These are phyloP conservation scores for Ormyrus labotus DNA, from an alignment of 2,888 invertebrate genomes.

Conservation along the genomic window DNA sequence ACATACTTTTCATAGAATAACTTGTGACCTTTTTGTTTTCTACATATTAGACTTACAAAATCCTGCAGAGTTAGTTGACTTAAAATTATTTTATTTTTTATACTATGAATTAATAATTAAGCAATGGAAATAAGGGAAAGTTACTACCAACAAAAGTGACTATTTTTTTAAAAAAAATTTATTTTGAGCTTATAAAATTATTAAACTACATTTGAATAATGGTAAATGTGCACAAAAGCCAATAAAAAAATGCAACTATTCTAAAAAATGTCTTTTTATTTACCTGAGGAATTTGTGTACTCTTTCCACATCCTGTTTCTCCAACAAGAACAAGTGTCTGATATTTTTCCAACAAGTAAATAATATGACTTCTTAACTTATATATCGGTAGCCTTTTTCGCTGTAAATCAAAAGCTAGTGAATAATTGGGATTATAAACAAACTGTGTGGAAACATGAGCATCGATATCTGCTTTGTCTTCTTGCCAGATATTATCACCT, in stretches of 20 bases:
- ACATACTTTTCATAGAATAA: too few relatives aligned
- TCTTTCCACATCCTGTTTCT: slow-evolving; percentile 97
- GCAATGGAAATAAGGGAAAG: too few relatives aligned
- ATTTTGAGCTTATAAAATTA: too few relatives aligned
- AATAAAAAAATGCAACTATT: neutral
- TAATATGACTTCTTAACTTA: slow-evolving; percentile 89
- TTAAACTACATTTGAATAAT: too few relatives aligned
- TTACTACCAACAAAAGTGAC: too few relatives aligned
- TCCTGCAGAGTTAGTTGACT: too few relatives aligned
- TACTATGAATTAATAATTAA: too few relatives aligned
- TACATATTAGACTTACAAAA: too few relatives aligned
- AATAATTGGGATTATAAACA: slow-evolving; percentile 90
- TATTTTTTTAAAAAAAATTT: too few relatives aligned
- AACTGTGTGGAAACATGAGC: slow-evolving; percentile 80
- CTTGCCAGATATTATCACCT: slow-evolving; percentile 72
- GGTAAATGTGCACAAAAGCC: too few relatives aligned
- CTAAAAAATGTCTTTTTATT: neutral
- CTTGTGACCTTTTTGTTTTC: too few relatives aligned
- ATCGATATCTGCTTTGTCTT: slow-evolving; percentile 79
- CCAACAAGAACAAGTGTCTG: slow-evolving; percentile 93
- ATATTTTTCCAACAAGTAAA: slow-evolving; percentile 92
- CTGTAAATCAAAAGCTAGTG: slow-evolving; percentile 89
- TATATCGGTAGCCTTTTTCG: slow-evolving; percentile 91
- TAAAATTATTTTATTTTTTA: too few relatives aligned
- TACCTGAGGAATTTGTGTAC: slow-evolving; percentile 96